Conservation (phyloP, 2,797 vertebrate genomes). For the Phataginus tetradactyla region DNA sequence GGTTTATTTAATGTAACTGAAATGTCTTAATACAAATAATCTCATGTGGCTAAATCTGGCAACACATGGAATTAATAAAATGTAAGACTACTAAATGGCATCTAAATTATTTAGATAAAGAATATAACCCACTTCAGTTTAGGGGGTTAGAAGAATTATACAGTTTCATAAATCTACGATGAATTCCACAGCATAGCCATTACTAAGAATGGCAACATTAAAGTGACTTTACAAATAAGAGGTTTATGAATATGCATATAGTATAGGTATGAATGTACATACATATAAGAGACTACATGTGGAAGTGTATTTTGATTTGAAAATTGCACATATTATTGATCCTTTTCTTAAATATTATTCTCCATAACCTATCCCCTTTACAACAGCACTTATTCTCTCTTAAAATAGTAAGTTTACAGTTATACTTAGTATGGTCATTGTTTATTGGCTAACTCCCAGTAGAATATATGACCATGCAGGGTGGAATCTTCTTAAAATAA, state of each 20-base stretch:
- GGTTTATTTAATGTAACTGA: not conserved
- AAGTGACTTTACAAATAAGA: slow-evolving; percentile 14
- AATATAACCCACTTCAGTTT: not conserved
- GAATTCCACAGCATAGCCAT: not conserved
- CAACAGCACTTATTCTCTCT: not conserved
- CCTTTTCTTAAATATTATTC: not conserved
- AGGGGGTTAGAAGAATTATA: not conserved
- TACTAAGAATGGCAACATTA: not conserved
- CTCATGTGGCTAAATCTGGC: not conserved
- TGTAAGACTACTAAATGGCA: not conserved
- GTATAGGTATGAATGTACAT: not conserved
- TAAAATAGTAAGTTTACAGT: not conserved
- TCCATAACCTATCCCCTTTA: not conserved
- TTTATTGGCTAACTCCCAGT: not conserved
- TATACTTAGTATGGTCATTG: not conserved
- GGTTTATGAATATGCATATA: not conserved
- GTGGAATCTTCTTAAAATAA: not conserved
- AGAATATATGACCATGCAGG: not conserved
- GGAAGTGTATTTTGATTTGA: not conserved
- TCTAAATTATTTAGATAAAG: slow-evolving; percentile 19
- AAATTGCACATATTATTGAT: not conserved
- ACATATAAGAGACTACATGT: not conserved
- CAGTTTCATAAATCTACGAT: not conserved
- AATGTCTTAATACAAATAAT: not conserved
- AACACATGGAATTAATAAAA: not conserved